These are phyloP conservation scores for Dasyurus viverrinus DNA, from an alignment of 2,113 vertebrate species.

Conservation along the genomic window DNA sequence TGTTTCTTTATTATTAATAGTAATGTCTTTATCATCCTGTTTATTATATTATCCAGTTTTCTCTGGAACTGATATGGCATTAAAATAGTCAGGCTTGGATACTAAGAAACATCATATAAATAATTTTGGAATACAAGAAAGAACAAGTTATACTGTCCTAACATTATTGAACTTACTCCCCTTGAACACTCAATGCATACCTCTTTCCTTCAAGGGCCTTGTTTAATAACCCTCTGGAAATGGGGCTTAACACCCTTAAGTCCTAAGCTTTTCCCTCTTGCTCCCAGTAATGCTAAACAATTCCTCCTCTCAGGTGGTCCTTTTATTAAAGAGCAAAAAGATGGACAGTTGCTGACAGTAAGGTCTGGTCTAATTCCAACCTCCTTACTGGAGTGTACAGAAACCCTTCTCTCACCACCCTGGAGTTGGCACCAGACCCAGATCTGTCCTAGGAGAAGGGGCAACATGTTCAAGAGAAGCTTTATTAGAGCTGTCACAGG, in stretches of 20 bases:
- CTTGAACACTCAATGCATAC: neutral
- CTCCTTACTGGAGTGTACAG: neutral
- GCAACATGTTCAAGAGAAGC: neutral
- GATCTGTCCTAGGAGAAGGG: conserved; percentile 36
- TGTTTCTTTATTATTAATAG: neutral
- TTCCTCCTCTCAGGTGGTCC: neutral
- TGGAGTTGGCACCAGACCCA: conserved; percentile 4
- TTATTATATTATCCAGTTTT: neutral
- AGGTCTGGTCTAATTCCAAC: neutral
- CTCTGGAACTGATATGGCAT: neutral
- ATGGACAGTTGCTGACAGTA: neutral
- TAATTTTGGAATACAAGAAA: conserved; percentile 7
- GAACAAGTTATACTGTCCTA: neutral
- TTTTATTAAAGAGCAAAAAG: neutral
- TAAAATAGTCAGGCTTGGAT: neutral
- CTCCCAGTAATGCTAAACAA: neutral
- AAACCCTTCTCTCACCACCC: neutral
- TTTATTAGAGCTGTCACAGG: conserved; percentile 28
- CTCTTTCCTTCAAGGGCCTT: neutral
- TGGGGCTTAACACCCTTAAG: conserved; percentile 5
- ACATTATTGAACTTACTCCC: conserved; percentile 4
- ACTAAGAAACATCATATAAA: neutral
- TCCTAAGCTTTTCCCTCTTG: neutral
- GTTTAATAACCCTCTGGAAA: neutral
- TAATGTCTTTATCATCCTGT: neutral